Evolutionary conservation across 2,113 vertebrate genomes (phyloP), one percentile per base, ranked within the genome.

Genomic region (Vombatus ursinus): DNA sequence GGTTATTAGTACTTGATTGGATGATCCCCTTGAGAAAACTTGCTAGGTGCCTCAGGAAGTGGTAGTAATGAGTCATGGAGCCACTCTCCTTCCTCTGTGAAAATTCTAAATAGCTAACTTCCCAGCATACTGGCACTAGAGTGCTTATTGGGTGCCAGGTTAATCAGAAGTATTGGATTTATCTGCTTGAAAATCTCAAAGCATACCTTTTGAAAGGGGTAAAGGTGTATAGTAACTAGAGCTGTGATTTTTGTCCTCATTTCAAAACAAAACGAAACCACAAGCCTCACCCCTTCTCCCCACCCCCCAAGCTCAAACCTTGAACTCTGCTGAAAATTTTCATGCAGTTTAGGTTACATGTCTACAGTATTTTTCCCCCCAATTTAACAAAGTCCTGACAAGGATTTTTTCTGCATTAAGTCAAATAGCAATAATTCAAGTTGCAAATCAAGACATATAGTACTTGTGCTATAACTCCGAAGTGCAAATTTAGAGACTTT

Each of bases 1-100:
- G 94, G 92, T 97, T 95, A 98, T 98, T 98, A 98, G 95, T 44
- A 92, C 91, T 96, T 98, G 95, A 96, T 98, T 98, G 96, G 97
- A 37, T 91, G 92, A 91, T 61, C 92, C 93, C 97, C 96, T 96
- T 47, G 61, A 95, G 98, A 97, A 92, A 97, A 96, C 89, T 91
- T 47, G 96, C 91, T 31, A 50, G 89, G 92, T 96, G 96, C 50
- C 92, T 37, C 91, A 96, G 97, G 97, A 98, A 97, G 91, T 96
- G 97, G 95, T 94, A 90, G 95, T 97, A 97, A 97, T 97, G 97
- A 96, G 96, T 97, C 96, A 95, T 97, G 96, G 94, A 93, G 93
- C 92, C 44, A 90, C 68, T 95, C 92, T 93, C 93, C 94, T 94
- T 96, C 95, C 96, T 96, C 93, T 57, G 94, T 97, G 96, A 97